Evolutionary conservation across 2,113 vertebrate species (phyloP).

Genomic region (Ceyx cyanopectus): DNA sequence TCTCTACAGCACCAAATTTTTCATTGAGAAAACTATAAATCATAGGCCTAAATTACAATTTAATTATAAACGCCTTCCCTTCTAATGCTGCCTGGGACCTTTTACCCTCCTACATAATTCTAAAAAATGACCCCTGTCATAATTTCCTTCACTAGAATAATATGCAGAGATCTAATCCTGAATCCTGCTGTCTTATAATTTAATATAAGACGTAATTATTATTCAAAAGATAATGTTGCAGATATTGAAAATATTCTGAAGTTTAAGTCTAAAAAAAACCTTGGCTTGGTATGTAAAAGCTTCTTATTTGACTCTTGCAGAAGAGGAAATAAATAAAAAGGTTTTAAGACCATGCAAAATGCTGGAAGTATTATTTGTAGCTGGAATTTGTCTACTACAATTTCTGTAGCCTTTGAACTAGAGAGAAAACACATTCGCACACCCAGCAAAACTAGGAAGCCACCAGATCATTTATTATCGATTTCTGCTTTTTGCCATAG

Average conservation of each 20-base stretch:
- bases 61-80: constrained; percentile 97
- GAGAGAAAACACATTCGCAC: constrained; percentile 7
- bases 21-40: constrained; percentile 90
- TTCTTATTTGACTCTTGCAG: constrained; percentile 52
- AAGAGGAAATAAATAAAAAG: constrained; percentile 62
- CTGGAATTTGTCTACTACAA: constrained; percentile 57
- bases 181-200: constrained; percentile 85
- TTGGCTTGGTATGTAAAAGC: constrained; percentile 14
- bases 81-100: constrained; percentile 96
- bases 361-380: constrained; percentile 28
- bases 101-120: constrained; percentile 96
- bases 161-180: constrained; percentile 84
- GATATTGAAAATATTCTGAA: constrained; percentile 83
- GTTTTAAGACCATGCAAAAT: constrained; percentile 64
- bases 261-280: constrained; percentile 69
- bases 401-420: constrained; percentile 57
- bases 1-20: constrained; percentile 85
- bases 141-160: constrained; percentile 88
- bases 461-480: background rate
- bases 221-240: constrained; percentile 85
- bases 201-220: constrained; percentile 85
- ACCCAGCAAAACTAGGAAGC: constrained; percentile 27
- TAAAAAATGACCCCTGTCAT: constrained; percentile 93
- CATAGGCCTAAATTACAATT: constrained; percentile 98
- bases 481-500: constrained; percentile 8